Conservation (phyloP, 1,140 invertebrate species). For the Xylocopa sonorina region DNA sequence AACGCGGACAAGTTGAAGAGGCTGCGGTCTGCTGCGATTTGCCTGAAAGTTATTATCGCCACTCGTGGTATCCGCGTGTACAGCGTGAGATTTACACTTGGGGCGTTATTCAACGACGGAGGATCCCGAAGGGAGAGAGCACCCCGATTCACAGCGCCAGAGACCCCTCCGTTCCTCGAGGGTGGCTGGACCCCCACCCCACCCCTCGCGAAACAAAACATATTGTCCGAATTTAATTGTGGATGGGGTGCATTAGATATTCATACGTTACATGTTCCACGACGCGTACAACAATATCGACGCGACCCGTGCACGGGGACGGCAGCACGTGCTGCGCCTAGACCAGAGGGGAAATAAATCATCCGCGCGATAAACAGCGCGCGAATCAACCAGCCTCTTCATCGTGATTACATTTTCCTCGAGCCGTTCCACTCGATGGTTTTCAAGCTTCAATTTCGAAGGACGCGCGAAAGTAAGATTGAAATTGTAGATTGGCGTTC, state of each 20-base stretch:
- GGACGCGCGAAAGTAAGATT: no score
- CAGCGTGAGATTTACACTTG: constrained; percentile 75
- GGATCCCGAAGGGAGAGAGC: constrained; percentile 53
- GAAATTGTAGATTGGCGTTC: no score
- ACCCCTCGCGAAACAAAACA: constrained; percentile 78
- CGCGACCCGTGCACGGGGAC: constrained; percentile 58
- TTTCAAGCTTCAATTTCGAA: no score
- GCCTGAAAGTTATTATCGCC: constrained; percentile 63
- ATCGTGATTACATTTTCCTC: neutral
- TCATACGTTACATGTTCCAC: constrained; percentile 79
- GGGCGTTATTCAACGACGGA: constrained; percentile 68
- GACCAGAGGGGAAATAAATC: constrained; percentile 64
- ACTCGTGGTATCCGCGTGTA: constrained; percentile 56
- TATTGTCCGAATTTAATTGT: constrained; percentile 81
- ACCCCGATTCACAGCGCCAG: constrained; percentile 12
- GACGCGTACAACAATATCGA: constrained; percentile 76
- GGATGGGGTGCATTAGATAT: constrained; percentile 80
- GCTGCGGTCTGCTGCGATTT: constrained; percentile 45
- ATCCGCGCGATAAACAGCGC: constrained; percentile 58
- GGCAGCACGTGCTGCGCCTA: constrained; percentile 59
- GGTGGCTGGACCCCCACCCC: no score
- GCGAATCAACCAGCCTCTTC: neutral
- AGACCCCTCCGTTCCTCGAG: constrained; percentile 60
- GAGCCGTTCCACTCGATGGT: neutral
- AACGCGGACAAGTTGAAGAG: constrained; percentile 16